Conservation (phyloP, 1,140 invertebrate species). For the Cyphomyrmex costatus region DNA sequence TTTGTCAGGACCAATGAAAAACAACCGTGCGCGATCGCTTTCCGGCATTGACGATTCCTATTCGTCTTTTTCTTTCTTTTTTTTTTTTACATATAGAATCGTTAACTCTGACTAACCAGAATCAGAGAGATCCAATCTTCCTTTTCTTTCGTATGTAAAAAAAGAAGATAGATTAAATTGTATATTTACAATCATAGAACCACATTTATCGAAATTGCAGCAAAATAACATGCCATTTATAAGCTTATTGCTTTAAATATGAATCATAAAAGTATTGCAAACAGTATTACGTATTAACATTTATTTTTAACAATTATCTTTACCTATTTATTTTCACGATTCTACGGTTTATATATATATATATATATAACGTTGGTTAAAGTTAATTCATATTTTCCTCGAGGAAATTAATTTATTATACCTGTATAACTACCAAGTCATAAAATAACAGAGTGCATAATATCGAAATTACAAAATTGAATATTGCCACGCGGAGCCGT, state of each 20-base stretch:
- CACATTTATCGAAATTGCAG: neutral
- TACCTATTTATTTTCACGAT: conserved; percentile 4
- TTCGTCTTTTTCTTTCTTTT: conserved; percentile 23
- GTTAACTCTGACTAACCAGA: conserved; percentile 35
- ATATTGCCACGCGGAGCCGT: neutral
- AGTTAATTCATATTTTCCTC: conserved; percentile 19
- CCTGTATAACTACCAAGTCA: conserved; percentile 25
- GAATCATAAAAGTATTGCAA: neutral
- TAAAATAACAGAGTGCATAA: conserved; percentile 30
- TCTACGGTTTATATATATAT: too few species aligned
- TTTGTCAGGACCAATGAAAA: conserved; percentile 55
- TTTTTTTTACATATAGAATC: conserved; percentile 6
- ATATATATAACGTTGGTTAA: neutral
- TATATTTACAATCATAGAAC: neutral
- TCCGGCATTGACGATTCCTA: conserved; percentile 42
- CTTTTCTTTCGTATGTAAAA: neutral
- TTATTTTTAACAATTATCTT: neutral
- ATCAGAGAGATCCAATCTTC: conserved; percentile 19
- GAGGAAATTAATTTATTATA: conserved; percentile 28
- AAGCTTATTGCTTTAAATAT: conserved; percentile 14
- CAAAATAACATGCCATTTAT: neutral
- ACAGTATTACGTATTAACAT: conserved; percentile 1
- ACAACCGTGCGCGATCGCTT: conserved; percentile 51
- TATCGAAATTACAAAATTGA: conserved; percentile 38
- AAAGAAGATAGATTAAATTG: conserved; percentile 30